A percentile compares a stretch with the other conserved stretches of the same genome.
phyloP scores from a whole-genome alignment of 2,888 invertebrate species.

The Erpobdella octoculata region DNA sequence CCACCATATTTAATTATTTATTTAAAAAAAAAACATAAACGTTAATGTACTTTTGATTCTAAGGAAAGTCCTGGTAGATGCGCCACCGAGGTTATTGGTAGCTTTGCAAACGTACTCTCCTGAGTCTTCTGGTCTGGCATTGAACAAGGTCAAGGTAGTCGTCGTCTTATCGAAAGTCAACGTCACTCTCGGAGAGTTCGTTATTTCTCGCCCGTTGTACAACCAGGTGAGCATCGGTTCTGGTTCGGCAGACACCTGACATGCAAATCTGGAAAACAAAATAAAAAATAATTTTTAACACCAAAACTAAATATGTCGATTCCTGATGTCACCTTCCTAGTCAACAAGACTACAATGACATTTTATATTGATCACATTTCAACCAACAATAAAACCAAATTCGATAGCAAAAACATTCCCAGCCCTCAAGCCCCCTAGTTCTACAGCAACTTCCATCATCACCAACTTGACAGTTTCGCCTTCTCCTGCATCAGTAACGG shows the following conservation, averaged over 20 bases:
- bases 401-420: too few species aligned
- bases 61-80: constrained; percentile 46
- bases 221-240: constrained; percentile 53
- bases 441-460: too few species aligned
- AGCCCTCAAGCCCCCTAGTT: too few species aligned
- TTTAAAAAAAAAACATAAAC: not conserved
- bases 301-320: too few species aligned
- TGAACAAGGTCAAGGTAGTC: constrained; percentile 43
- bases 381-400: not conserved
- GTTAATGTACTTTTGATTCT: constrained; percentile 44
- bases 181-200: constrained; percentile 52
- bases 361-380: not conserved
- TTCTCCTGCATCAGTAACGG: constrained; percentile 43
- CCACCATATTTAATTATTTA: not conserved
- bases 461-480: constrained; percentile 47
- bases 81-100: constrained; percentile 78
- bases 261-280: constrained; percentile 40
- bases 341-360: too few species aligned
- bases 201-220: constrained; percentile 60
- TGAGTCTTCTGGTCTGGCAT: constrained; percentile 60
- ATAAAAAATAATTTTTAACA: too few species aligned
- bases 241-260: constrained; percentile 46
- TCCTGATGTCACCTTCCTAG: too few species aligned
- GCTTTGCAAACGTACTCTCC: constrained; percentile 59
- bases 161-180: constrained; percentile 41